Percentiles rank a stretch among this genome's conserved stretches.
Conservation (phyloP, 1,140 invertebrate genomes). For the Formica selysi region DNA sequence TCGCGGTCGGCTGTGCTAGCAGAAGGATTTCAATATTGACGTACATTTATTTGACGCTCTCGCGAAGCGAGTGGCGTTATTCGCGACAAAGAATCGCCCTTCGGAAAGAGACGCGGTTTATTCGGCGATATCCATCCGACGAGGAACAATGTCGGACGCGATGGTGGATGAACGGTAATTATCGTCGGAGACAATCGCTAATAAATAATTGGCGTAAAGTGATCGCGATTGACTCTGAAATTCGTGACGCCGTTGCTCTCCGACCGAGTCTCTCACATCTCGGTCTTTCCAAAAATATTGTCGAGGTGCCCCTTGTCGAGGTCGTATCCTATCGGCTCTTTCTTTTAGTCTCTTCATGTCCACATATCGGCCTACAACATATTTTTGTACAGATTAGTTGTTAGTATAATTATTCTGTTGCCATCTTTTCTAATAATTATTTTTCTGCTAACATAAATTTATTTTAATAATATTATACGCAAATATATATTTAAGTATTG, state of each 20-base stretch:
- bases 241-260: background rate
- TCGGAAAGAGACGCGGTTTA: background rate
- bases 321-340: background rate
- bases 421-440: background rate
- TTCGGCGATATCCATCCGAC: background rate
- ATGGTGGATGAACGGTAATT: slow-evolving; percentile 78
- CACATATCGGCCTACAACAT: background rate
- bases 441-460: background rate
- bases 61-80: slow-evolving; percentile 38
- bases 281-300: slow-evolving; percentile 3
- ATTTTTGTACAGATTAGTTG: background rate
- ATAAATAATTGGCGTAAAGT: slow-evolving; percentile 8
- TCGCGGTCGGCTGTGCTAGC: slow-evolving; percentile 60
- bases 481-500: background rate
- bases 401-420: slow-evolving; percentile 28
- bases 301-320: background rate
- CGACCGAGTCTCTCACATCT: background rate
- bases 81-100: background rate
- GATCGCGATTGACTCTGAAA: background rate
- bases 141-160: slow-evolving; percentile 72
- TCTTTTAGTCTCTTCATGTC: background rate
- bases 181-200: background rate
- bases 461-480: background rate
- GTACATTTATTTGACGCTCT: slow-evolving; percentile 66
- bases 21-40: slow-evolving; percentile 74